These are phyloP conservation scores for Festucalex cinctus DNA, from an alignment of 2,113 vertebrate species.

Conservation along the genomic window DNA sequence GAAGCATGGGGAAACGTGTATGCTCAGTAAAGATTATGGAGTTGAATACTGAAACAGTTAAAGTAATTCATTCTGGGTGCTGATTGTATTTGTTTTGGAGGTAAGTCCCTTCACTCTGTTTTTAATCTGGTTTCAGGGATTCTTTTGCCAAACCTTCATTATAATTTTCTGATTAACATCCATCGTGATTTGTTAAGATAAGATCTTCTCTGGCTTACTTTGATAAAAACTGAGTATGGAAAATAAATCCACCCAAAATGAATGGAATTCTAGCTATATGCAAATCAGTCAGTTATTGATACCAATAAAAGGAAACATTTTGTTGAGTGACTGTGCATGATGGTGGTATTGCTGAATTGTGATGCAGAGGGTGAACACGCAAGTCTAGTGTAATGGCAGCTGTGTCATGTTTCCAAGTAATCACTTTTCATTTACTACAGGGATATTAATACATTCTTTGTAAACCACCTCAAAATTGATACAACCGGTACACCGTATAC, in stretches of 20 bases:
- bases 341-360: not conserved
- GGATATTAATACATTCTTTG: not conserved
- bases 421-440: not conserved
- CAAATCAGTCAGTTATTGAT: not conserved
- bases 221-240: not conserved
- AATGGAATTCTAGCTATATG: not conserved
- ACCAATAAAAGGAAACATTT: not conserved
- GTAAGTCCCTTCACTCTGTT: not conserved
- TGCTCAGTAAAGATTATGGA: conserved; percentile 24
- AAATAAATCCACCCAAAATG: not conserved
- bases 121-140: not conserved
- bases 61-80: not conserved
- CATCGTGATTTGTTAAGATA: not conserved
- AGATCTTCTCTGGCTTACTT: not conserved
- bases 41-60: conserved; percentile 10
- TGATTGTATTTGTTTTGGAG: not conserved
- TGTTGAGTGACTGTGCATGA: not conserved
- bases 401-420: not conserved
- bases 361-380: not conserved
- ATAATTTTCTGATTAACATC: not conserved
- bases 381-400: too few species aligned
- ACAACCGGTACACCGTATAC: not conserved
- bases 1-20: conserved; percentile 21
- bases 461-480: not conserved
- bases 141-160: too few species aligned